Percentiles rank a stretch among this genome's conserved stretches.
Conservation (phyloP, 2,888 invertebrate genomes). For the Hydroisotoma schaefferi region DNA sequence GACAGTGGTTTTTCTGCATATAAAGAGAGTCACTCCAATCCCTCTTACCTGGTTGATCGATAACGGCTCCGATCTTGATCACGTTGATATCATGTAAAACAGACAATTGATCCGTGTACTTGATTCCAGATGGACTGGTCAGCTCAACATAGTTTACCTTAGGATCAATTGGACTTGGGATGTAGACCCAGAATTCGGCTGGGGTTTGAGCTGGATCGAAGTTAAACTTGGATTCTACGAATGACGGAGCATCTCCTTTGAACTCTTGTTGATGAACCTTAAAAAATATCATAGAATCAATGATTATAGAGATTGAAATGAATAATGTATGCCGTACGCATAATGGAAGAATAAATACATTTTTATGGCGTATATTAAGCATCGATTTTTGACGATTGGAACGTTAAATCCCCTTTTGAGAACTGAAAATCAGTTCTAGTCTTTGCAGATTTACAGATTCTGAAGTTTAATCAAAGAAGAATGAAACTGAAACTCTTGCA, state of each 20-base stretch:
- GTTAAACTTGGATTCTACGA: conserved; percentile 47
- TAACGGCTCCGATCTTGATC: conserved; percentile 46
- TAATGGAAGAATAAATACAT: conserved; percentile 7
- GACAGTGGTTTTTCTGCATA: conserved; percentile 1
- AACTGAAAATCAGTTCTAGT: too few species aligned
- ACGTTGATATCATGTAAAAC: conserved; percentile 47
- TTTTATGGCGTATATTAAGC: too few species aligned
- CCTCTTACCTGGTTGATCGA: conserved; percentile 44
- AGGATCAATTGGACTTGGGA: conserved; percentile 41
- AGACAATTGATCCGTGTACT: conserved; percentile 44
- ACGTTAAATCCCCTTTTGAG: conserved; percentile 11
- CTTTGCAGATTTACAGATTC: too few species aligned
- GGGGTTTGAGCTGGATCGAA: conserved; percentile 48
- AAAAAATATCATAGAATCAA: conserved; percentile 25
- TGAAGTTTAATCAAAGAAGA: too few species aligned
- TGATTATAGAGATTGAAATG: background rate
- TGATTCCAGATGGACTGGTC: conserved; percentile 44
- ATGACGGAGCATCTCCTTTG: conserved; percentile 54
- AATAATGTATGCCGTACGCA: background rate
- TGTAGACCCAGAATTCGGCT: conserved; percentile 48
- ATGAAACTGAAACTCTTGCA: too few species aligned
- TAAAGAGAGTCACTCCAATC: too few species aligned
- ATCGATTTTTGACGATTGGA: too few species aligned
- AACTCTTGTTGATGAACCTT: conserved; percentile 57
- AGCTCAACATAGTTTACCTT: conserved; percentile 48